phyloP scores from a whole-genome alignment of 1,140 invertebrate species.

The Drosophila murphyi region DNA sequence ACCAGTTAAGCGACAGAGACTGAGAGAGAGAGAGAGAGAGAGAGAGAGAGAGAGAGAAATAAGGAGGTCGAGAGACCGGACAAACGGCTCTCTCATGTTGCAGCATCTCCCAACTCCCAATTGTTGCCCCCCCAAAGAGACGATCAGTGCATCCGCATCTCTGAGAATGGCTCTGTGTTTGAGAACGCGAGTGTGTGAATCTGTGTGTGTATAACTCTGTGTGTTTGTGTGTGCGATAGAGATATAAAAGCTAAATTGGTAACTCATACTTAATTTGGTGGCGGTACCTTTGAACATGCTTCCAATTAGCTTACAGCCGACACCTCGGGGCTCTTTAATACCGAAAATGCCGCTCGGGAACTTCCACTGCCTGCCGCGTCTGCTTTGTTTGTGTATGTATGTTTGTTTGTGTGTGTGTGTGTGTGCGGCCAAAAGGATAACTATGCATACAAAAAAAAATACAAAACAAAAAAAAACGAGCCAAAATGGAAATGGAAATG shows the following conservation, averaged over 20 bases:
- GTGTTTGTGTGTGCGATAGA: slow-evolving; percentile 74
- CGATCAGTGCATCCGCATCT: slow-evolving; percentile 47
- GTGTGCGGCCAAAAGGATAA: slow-evolving; percentile 61
- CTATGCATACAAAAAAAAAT: slow-evolving; percentile 7
- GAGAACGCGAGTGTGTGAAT: slow-evolving; percentile 21
- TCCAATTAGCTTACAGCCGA: slow-evolving; percentile 85
- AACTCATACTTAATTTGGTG: slow-evolving; percentile 85
- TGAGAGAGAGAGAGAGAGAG: slow-evolving; percentile 4
- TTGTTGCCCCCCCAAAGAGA: slow-evolving; percentile 60
- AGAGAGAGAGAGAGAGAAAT: neutral
- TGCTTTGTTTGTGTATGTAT: neutral
- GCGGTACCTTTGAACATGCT: slow-evolving; percentile 84
- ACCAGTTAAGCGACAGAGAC: slow-evolving; percentile 59
- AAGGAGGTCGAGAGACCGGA: slow-evolving; percentile 4
- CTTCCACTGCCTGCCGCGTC: slow-evolving; percentile 30
- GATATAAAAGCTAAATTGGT: slow-evolving; percentile 85
- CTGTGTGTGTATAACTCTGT: slow-evolving; percentile 19
- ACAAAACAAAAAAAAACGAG: slow-evolving; percentile 12
- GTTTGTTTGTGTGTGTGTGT: neutral
- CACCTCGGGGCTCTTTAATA: slow-evolving; percentile 69
- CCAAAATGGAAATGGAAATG: slow-evolving; percentile 66
- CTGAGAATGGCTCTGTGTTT: slow-evolving; percentile 12
- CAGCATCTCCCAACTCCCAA: neutral
- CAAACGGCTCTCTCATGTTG: slow-evolving; percentile 6
- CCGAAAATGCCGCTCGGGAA: slow-evolving; percentile 33